phyloP scores from a whole-genome alignment of 2,113 vertebrate genomes.

The Sebastes fasciatus region DNA sequence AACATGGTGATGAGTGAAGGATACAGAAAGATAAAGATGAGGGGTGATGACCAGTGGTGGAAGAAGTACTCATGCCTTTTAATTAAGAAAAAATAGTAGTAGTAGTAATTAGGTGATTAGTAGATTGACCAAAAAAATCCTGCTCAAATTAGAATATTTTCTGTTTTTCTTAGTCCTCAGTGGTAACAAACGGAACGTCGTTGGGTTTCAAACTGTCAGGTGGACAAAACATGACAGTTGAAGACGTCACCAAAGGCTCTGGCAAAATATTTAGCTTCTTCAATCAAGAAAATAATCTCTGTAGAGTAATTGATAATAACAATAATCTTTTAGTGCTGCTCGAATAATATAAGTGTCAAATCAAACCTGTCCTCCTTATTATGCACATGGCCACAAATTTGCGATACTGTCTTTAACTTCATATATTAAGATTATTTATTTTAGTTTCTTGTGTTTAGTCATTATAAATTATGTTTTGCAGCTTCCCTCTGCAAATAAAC shows the following conservation, averaged over 20 bases:
- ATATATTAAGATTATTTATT: background rate
- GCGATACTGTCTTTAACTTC: background rate
- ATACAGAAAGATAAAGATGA: background rate
- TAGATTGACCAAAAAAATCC: no score
- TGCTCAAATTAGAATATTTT: no score
- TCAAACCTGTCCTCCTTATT: background rate
- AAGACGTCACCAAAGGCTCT: background rate
- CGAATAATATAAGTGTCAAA: background rate
- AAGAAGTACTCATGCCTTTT: background rate
- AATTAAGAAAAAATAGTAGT: background rate
- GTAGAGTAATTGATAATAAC: background rate
- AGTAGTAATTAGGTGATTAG: no score
- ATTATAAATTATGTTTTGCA: background rate
- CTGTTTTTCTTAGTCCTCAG: background rate
- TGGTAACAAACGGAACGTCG: background rate
- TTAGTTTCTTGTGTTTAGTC: background rate
- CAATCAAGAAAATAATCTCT: background rate
- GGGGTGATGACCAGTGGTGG: background rate
- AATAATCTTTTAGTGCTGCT: no score
- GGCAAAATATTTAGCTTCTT: background rate
- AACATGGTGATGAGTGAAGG: background rate
- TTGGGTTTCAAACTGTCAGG: background rate
- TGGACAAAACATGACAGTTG: background rate
- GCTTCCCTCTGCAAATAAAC: no score
- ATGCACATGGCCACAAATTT: background rate